phyloP scores from a whole-genome alignment of 2,888 invertebrate genomes.

The Tachystola acroxantha region DNA sequence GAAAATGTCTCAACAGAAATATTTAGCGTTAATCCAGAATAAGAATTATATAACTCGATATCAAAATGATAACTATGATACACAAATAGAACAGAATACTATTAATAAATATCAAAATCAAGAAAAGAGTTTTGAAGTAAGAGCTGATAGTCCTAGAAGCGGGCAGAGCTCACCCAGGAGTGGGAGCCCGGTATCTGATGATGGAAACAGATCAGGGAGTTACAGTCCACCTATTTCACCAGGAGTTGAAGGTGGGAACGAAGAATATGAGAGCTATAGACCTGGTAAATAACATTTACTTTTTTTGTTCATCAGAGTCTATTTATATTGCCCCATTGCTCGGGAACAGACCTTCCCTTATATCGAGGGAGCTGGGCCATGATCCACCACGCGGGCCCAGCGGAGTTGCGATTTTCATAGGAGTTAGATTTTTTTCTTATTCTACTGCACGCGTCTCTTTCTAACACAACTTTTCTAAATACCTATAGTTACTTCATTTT shows the following conservation, averaged over 20 bases:
- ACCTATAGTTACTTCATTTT: too few relatives aligned
- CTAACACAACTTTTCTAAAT: too few relatives aligned
- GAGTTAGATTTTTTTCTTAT: too few relatives aligned
- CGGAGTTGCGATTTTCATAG: too few relatives aligned
- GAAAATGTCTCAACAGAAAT: slow-evolving; percentile 58
- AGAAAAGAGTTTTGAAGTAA: slow-evolving; percentile 23
- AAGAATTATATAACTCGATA: slow-evolving; percentile 55
- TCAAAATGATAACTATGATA: slow-evolving; percentile 61
- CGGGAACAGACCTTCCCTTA: too few relatives aligned
- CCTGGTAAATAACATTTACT: slow-evolving; percentile 62
- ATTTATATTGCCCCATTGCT: too few relatives aligned
- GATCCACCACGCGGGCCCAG: too few relatives aligned
- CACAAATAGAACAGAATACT: slow-evolving; percentile 65
- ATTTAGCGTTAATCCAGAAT: slow-evolving; percentile 54
- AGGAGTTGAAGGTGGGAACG: slow-evolving; percentile 85
- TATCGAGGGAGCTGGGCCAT: too few relatives aligned
- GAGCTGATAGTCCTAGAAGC: slow-evolving; percentile 41
- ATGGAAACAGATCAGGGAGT: slow-evolving; percentile 81
- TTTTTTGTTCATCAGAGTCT: too few relatives aligned
- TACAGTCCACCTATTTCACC: slow-evolving; percentile 92
- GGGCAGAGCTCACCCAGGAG: slow-evolving; percentile 56
- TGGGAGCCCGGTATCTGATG: slow-evolving; percentile 71
- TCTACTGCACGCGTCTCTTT: too few relatives aligned
- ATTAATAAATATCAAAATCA: slow-evolving; percentile 50
- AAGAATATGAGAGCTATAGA: slow-evolving; percentile 63